A percentile compares a stretch with the other conserved stretches of the same genome.
Evolutionary conservation across 2,113 vertebrate species (phyloP).

Genomic region (Dipodomys ordii): DNA sequence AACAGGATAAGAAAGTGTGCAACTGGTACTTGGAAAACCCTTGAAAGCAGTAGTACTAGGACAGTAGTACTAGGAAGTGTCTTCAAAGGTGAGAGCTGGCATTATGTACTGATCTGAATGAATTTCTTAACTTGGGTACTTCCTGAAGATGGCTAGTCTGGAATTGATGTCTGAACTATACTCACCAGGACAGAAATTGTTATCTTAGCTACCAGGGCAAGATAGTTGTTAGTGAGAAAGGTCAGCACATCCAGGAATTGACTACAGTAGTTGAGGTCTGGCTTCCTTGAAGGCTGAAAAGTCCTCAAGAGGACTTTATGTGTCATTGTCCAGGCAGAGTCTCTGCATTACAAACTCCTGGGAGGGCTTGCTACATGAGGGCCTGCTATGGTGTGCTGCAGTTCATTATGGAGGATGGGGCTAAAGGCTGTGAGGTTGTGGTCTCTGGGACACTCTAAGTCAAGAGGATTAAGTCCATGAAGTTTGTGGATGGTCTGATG

Average conservation of each 20-base stretch:
- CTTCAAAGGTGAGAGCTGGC: too few relatives aligned
- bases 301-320: background rate
- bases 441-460: background rate
- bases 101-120: conserved; percentile 90
- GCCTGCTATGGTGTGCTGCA: background rate
- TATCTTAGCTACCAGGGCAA: conserved; percentile 98
- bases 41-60: background rate
- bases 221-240: conserved; percentile 99
- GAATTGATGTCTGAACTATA: conserved; percentile 97
- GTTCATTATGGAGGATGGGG: background rate
- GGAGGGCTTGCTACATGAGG: background rate
- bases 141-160: conserved; percentile 97
- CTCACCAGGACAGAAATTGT: conserved; percentile 98
- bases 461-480: background rate
- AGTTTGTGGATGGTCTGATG: background rate
- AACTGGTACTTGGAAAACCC: background rate
- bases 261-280: conserved; percentile 97
- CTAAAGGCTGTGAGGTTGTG: background rate
- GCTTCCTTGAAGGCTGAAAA: conserved; percentile 84
- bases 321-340: background rate
- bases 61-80: too few relatives aligned
- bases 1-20: background rate
- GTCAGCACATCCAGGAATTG: conserved; percentile 96
- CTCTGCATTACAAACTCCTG: background rate
- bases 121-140: conserved; percentile 97